A percentile compares a stretch with the other conserved stretches of the same genome.
Evolutionary conservation across 30 jellyfish, hydroid and myxozoan genomes (phyloP).

Genomic region (Cassiopea andromeda): DNA sequence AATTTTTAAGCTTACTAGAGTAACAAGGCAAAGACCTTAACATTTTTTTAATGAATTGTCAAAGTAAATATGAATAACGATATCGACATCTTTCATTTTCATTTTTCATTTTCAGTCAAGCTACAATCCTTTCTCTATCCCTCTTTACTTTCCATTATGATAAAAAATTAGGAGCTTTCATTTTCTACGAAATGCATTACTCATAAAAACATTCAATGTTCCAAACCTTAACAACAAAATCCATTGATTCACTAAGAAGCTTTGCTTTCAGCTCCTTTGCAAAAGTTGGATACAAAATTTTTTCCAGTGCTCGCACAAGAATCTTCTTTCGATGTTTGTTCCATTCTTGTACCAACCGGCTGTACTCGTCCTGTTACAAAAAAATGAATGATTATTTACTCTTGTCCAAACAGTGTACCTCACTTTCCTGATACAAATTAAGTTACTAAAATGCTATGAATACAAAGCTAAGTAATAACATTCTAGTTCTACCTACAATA

Average conservation of each 20-base stretch:
- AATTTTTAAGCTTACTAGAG: no score
- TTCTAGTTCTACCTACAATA: not conserved
- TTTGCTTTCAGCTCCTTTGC: conserved; percentile 88
- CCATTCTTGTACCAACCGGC: conserved; percentile 98
- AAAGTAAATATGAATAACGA: no score
- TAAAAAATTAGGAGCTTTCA: no score
- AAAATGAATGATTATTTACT: not conserved
- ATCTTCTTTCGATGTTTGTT: conserved; percentile 92
- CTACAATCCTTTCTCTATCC: no score
- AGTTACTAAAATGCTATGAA: not conserved
- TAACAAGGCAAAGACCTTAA: no score
- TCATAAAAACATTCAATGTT: no score
- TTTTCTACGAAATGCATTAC: no score
- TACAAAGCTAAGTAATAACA: no score
- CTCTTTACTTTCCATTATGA: not conserved
- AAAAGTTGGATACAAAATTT: conserved; percentile 84
- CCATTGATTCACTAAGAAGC: conserved; percentile 81
- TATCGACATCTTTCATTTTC: no score
- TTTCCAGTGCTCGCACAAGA: conserved; percentile 76
- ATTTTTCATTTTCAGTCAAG: no score
- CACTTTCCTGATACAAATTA: not conserved
- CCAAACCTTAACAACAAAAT: conserved; percentile 84
- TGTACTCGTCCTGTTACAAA: conserved; percentile 85
- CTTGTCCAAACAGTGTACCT: no score
- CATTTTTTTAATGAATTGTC: no score